Evolutionary conservation across 2,113 vertebrate genomes (phyloP).

Genomic region (Channa argus): DNA sequence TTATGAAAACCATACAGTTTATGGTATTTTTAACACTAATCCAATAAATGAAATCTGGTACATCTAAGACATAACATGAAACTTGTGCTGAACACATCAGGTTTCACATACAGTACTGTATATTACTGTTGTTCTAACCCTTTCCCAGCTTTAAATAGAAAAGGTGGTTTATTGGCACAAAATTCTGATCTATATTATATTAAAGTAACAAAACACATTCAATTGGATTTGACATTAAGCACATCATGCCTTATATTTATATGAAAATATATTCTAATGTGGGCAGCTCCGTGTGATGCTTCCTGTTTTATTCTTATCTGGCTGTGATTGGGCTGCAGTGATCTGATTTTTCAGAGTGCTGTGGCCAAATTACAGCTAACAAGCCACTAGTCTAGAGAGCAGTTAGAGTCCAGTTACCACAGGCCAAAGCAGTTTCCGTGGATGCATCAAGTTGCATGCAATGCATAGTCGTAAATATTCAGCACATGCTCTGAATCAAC

Average conservation of each 20-base stretch:
- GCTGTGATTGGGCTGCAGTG: conserved; percentile 32
- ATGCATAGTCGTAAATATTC: conserved; percentile 43
- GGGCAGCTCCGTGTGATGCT: conserved; percentile 5
- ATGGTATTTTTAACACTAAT: conserved; percentile 25
- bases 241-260: neutral
- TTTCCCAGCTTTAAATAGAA: neutral
- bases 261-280: neutral
- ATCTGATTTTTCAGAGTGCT: conserved; percentile 46
- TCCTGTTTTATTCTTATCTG: conserved; percentile 45
- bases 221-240: neutral
- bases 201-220: conserved; percentile 12
- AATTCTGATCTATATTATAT: conserved; percentile 3
- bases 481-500: conserved; percentile 9
- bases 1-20: neutral
- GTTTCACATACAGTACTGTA: neutral
- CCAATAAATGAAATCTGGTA: conserved; percentile 27
- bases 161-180: neutral
- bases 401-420: conserved; percentile 51
- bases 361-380: conserved; percentile 40
- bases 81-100: neutral
- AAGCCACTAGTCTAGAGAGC: conserved; percentile 44
- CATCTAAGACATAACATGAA: conserved; percentile 25
- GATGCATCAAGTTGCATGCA: conserved; percentile 43
- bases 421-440: conserved; percentile 48
- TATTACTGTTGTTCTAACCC: conserved; percentile 29